Evolutionary conservation across 2,888 invertebrate genomes (phyloP).

Genomic region (Argynnis bischoffii): DNA sequence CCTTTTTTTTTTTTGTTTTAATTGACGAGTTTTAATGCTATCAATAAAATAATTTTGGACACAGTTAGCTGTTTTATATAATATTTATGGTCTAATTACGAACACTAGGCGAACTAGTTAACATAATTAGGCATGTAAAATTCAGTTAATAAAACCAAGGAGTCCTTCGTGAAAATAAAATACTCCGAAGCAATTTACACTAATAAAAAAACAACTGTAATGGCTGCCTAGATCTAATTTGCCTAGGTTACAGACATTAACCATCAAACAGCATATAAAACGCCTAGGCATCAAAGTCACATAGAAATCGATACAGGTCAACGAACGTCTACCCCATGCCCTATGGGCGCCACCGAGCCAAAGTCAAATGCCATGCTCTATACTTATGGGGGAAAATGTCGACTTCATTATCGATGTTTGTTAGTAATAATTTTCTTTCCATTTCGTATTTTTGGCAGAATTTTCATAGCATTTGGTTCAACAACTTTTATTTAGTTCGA

Average conservation of each 20-base stretch:
- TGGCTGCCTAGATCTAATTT: not conserved
- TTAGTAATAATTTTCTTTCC: not conserved
- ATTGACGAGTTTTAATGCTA: too few relatives aligned
- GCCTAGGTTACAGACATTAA: not conserved
- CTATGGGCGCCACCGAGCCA: constrained; percentile 17
- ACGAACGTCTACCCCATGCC: constrained; percentile 21
- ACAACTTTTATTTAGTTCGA: too few relatives aligned
- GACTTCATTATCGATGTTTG: not conserved
- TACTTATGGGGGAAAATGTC: not conserved
- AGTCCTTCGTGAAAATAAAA: not conserved
- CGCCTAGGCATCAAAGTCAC: not conserved
- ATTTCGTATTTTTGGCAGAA: too few relatives aligned
- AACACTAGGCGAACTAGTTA: too few relatives aligned
- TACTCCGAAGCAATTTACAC: too few relatives aligned
- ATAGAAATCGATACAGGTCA: constrained; percentile 29
- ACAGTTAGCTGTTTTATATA: too few relatives aligned
- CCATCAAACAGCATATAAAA: not conserved
- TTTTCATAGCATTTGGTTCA: too few relatives aligned
- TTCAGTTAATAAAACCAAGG: too few relatives aligned
- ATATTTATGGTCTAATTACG: too few relatives aligned
- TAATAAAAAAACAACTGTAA: not conserved
- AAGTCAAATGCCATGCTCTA: constrained; percentile 9
- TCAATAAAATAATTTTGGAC: too few relatives aligned
- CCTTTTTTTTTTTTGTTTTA: too few relatives aligned
- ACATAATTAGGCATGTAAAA: too few relatives aligned